Conservation (phyloP, 2,888 invertebrate genomes). For the Tanytarsus gracilentus region DNA sequence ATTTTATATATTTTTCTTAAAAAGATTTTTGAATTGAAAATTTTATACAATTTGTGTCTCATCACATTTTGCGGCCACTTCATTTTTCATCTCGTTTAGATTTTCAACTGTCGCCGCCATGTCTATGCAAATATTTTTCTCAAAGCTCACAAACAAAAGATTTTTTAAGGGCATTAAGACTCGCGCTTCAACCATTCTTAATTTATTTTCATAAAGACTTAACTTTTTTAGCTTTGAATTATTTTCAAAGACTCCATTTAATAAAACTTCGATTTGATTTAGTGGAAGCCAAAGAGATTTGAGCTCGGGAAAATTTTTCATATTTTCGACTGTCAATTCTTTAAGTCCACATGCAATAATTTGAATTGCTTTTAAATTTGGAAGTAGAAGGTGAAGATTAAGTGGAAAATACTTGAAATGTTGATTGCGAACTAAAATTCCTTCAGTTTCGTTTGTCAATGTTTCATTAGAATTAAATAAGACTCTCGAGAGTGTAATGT, state of each 20-base stretch:
- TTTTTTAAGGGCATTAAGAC: not conserved
- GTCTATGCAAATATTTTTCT: not conserved
- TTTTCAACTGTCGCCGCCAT: too few species aligned
- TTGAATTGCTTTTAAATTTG: not conserved
- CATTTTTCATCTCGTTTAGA: too few species aligned
- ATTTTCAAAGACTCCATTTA: not conserved
- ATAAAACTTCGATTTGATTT: not conserved
- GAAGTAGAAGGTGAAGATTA: not conserved
- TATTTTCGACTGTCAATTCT: not conserved
- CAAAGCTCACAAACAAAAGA: not conserved
- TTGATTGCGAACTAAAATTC: not conserved
- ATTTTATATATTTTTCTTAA: too few species aligned
- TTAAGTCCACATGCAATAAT: not conserved
- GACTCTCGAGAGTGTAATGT: not conserved
- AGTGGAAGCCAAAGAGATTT: not conserved
- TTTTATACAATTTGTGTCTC: too few species aligned
- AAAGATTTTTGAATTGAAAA: too few species aligned
- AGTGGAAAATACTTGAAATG: not conserved
- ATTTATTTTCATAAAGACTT: not conserved
- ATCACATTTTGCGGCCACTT: too few species aligned
- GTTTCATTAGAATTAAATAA: not conserved
- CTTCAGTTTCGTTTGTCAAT: not conserved
- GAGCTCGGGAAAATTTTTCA: not conserved
- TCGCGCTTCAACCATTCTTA: not conserved
- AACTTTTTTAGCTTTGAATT: not conserved